Percentiles rank a stretch among this genome's conserved stretches.
Conservation (phyloP, 2,888 invertebrate genomes). For the Enchytraeus crypticus region DNA sequence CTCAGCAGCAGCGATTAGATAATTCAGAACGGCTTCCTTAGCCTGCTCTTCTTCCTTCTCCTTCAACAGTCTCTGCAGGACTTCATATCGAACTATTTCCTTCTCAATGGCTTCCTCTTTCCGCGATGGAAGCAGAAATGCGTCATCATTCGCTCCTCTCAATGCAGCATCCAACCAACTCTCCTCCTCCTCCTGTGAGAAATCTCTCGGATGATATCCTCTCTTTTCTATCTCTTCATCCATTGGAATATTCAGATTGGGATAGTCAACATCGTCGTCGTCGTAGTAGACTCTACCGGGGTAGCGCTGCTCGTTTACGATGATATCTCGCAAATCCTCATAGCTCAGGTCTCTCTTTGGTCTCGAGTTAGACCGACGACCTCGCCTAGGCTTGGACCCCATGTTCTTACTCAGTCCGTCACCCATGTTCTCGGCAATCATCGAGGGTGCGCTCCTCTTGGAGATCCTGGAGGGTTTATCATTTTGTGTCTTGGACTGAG, state of each 20-base stretch:
- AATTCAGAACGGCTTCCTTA: neutral
- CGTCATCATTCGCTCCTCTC: no score
- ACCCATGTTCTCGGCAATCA: conserved; percentile 3
- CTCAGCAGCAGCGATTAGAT: neutral
- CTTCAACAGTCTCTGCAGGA: neutral
- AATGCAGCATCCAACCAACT: neutral
- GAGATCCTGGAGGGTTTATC: no score
- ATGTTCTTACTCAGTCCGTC: no score
- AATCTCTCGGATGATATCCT: no score
- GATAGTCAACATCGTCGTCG: neutral
- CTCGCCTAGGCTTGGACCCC: neutral
- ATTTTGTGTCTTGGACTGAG: no score
- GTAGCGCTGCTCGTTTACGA: neutral
- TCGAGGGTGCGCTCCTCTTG: neutral
- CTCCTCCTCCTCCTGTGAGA: neutral
- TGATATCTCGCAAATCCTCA: neutral
- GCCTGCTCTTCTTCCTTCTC: conserved; percentile 1
- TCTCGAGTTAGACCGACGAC: no score
- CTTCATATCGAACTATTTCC: no score
- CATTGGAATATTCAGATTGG: neutral
- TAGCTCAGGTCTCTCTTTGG: conserved; percentile 1
- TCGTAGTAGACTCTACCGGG: neutral
- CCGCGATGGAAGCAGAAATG: no score
- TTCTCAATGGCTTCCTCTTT: neutral
- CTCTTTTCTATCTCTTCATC: no score